These are phyloP conservation scores for Pseudochaenichthys georgianus DNA, from an alignment of 2,797 vertebrate species.

Conservation along the genomic window DNA sequence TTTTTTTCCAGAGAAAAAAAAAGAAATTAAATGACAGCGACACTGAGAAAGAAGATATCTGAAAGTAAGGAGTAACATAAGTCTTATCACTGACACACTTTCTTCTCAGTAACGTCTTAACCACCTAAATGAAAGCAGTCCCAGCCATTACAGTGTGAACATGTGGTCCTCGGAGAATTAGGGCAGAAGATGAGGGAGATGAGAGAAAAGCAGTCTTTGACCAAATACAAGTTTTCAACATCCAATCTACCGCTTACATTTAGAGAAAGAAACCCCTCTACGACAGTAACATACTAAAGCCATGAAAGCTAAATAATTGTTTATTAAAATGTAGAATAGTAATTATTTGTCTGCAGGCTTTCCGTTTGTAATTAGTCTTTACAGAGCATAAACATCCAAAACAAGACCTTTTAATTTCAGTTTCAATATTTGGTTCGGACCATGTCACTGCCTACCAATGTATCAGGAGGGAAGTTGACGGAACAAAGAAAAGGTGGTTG, in stretches of 20 bases:
- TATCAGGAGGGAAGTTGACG: background rate
- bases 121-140: conserved; percentile 63
- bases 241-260: conserved; percentile 10
- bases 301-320: background rate
- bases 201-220: conserved; percentile 38
- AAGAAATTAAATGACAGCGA: conserved; percentile 60
- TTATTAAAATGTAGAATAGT: background rate
- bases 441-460: background rate
- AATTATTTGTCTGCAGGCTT: conserved; percentile 4
- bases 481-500: conserved; percentile 4
- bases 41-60: conserved; percentile 67
- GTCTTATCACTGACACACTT: conserved; percentile 57
- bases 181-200: conserved; percentile 59
- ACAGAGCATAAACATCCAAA: conserved; percentile 3
- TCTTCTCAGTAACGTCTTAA: conserved; percentile 39
- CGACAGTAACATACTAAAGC: background rate
- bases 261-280: conserved; percentile 1
- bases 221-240: conserved; percentile 26
- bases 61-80: conserved; percentile 69
- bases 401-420: background rate
- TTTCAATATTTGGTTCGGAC: background rate
- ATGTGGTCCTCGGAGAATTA: conserved; percentile 66
- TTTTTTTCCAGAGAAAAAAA: conserved; percentile 53
- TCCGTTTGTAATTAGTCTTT: background rate
- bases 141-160: conserved; percentile 62